A percentile compares a stretch with the other conserved stretches of the same genome.
These are phyloP conservation scores for Mesocricetus auratus DNA, from an alignment of 2,113 vertebrate genomes.

Conservation along the genomic window DNA sequence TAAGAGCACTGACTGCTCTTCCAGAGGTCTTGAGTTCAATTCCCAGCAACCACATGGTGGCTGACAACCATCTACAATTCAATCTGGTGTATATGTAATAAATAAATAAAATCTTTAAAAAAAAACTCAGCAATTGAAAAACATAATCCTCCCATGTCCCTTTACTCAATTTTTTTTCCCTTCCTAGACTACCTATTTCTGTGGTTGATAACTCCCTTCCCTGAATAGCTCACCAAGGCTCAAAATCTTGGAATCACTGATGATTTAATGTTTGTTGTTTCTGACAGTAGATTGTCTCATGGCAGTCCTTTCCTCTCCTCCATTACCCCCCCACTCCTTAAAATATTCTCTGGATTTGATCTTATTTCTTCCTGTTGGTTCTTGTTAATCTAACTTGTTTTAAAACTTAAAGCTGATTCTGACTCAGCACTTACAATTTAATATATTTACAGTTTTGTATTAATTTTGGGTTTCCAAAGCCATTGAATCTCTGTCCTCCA, in stretches of 20 bases:
- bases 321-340: neutral
- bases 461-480: neutral
- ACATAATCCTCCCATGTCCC: neutral
- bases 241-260: conserved; percentile 6
- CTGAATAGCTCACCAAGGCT: neutral
- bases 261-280: neutral
- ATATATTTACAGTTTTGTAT: neutral
- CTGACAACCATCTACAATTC: too few relatives aligned
- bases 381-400: conserved; percentile 36
- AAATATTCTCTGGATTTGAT: neutral
- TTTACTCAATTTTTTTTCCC: conserved; percentile 16
- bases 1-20: too few relatives aligned
- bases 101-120: too few relatives aligned
- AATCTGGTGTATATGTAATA: too few relatives aligned
- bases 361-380: neutral
- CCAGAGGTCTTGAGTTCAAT: too few relatives aligned
- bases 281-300: neutral
- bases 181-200: neutral
- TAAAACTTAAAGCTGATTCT: neutral
- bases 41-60: too few relatives aligned
- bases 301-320: neutral
- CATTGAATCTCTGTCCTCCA: neutral
- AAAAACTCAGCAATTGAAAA: neutral
- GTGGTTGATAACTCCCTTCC: neutral
- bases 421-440: neutral